These are phyloP conservation scores for Eudemis profundana DNA, from an alignment of 2,888 invertebrate genomes.

Conservation along the genomic window DNA sequence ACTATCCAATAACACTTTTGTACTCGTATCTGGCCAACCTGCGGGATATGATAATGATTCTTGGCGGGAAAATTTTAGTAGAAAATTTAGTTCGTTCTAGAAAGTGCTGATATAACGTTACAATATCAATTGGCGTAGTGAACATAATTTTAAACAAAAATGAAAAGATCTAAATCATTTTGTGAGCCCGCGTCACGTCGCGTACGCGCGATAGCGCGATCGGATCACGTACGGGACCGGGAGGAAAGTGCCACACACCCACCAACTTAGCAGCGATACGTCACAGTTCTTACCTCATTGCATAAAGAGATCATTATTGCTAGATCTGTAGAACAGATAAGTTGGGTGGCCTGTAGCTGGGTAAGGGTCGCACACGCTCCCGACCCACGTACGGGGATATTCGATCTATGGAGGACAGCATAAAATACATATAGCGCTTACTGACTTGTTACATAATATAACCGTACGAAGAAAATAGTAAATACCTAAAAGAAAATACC, in stretches of 20 bases:
- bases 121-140: neutral
- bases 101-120: neutral
- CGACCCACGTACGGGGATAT: slow-evolving; percentile 11
- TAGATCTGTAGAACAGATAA: neutral
- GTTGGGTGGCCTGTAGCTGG: neutral
- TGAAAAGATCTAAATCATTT: slow-evolving; percentile 26
- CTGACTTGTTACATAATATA: no score
- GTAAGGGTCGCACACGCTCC: neutral
- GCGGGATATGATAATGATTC: no score
- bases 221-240: slow-evolving; percentile 19
- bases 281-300: neutral
- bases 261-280: neutral
- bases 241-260: neutral
- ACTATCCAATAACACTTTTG: no score
- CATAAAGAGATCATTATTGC: slow-evolving; percentile 4
- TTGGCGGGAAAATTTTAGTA: neutral
- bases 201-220: slow-evolving; percentile 24
- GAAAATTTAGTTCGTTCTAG: neutral
- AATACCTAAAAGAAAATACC: no score
- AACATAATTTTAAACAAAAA: slow-evolving; percentile 4
- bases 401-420: neutral
- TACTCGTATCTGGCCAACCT: no score
- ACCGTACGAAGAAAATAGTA: no score
- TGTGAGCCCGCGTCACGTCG: slow-evolving; percentile 21
- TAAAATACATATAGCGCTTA: no score